Conservation (phyloP, 2,888 invertebrate species). For the Archips xylosteana region DNA sequence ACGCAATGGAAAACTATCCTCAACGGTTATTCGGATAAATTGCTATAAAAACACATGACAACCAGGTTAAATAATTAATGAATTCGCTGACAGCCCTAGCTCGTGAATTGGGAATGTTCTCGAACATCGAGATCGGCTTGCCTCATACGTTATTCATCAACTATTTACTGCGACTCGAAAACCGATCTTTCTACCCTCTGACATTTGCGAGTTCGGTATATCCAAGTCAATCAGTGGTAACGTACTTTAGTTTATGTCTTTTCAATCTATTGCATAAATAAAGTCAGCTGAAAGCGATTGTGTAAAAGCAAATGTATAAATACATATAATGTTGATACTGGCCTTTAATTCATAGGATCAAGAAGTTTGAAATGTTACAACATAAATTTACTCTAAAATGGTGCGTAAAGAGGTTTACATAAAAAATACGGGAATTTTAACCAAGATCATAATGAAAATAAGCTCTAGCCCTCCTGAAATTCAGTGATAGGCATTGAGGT, state of each 20-base stretch:
- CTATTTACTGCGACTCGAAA: constrained; percentile 64
- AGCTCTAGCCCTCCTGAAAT: too few species aligned
- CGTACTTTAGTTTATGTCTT: constrained; percentile 38
- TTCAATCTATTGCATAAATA: constrained; percentile 16
- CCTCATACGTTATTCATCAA: constrained; percentile 69
- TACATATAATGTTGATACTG: too few species aligned
- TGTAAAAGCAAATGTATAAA: not conserved
- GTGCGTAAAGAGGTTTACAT: too few species aligned
- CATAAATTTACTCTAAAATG: too few species aligned
- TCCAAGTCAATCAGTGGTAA: constrained; percentile 53
- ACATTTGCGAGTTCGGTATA: constrained; percentile 35
- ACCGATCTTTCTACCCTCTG: constrained; percentile 52
- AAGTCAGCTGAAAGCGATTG: not conserved
- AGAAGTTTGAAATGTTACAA: too few species aligned
- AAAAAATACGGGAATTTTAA: too few species aligned
- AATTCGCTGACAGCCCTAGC: constrained; percentile 47
- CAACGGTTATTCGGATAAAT: constrained; percentile 25
- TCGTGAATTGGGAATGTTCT: constrained; percentile 59
- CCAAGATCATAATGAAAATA: too few species aligned
- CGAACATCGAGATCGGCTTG: constrained; percentile 53
- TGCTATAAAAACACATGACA: constrained; percentile 44
- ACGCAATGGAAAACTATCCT: constrained; percentile 19
- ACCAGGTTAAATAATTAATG: constrained; percentile 45
- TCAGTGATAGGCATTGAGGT: too few species aligned
- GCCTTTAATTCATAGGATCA: too few species aligned